Evolutionary conservation across 2,888 invertebrate species (phyloP).

Genomic region (Agonopterix subpropinquella): DNA sequence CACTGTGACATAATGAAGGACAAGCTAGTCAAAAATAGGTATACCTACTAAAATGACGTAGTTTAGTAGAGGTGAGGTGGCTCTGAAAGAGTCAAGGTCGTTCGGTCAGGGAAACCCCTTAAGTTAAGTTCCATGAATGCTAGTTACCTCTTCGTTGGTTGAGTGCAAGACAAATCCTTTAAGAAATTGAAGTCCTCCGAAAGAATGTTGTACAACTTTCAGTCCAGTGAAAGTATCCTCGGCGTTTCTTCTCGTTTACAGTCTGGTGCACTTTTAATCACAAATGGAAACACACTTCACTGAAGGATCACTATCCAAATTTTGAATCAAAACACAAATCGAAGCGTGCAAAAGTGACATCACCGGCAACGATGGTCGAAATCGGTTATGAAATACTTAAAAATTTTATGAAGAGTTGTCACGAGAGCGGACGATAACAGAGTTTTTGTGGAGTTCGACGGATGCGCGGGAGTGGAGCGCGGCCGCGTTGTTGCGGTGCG

Average conservation of each 20-base stretch:
- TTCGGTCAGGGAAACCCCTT: too few species aligned
- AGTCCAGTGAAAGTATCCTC: constrained; percentile 74
- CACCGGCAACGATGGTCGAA: constrained; percentile 33
- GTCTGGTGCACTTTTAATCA: constrained; percentile 40
- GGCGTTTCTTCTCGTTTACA: constrained; percentile 49
- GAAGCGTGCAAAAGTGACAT: constrained; percentile 26
- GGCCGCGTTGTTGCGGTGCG: constrained; percentile 18
- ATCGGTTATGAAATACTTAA: constrained; percentile 41
- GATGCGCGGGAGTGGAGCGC: constrained; percentile 17
- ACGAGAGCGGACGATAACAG: constrained; percentile 26
- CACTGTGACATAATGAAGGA: too few species aligned
- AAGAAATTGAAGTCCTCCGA: constrained; percentile 58
- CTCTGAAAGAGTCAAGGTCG: too few species aligned
- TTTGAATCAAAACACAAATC: constrained; percentile 19
- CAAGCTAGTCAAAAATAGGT: too few species aligned
- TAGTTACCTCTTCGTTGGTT: constrained; percentile 39
- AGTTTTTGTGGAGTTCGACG: constrained; percentile 5
- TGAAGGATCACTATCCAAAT: constrained; percentile 25
- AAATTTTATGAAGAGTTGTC: constrained; percentile 29
- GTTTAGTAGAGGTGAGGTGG: too few species aligned
- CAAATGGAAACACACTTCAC: constrained; percentile 29
- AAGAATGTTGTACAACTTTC: constrained; percentile 69
- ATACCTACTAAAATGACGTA: too few species aligned
- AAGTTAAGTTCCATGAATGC: not conserved
- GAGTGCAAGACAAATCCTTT: constrained; percentile 41